Evolutionary conservation across 2,888 invertebrate species (phyloP), one percentile per base, ranked within the genome.

Genomic region (Idaea biselata): DNA sequence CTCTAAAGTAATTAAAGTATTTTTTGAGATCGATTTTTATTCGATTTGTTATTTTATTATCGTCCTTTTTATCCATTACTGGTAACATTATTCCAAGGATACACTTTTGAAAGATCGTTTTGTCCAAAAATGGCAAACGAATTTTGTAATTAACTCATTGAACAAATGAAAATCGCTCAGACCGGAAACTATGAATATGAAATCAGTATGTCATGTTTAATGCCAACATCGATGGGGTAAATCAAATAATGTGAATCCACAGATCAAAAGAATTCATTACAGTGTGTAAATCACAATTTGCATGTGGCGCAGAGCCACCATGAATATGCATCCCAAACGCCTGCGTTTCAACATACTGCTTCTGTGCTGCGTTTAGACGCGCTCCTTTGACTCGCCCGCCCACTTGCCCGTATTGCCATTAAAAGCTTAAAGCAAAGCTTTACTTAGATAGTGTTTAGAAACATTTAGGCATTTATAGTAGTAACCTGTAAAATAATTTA

Each of bases 181-280:
- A 73, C 69, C 79, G 80, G 81, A 86, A 88, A 88, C 91, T 91
- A 91, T 92, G 91, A 91, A 92, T 91, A 91, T 82, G 79, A 86
- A 91, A 90, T 88, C 72, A 84, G 81, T 82, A 81, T 82, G 87
- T 89, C 87, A 87, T 87, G 87, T 83, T 87, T 84, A 83, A 85
- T 82, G 79, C 83, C 79, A 80, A 86, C 88, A 86, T 88, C 84
- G 90, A 89, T 88, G 88, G 91, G 88, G 87, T 88, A 91, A 92
- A 91, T 91, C 92, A 91, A 91, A 92, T 91, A 25, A 91, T 91
- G 85, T 88, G 91, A 89, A 91, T 91, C 84, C 88, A 86, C 90
- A 92, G 91, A 92, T 92, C 92, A 92, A 92, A 92, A 92, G 92
- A 92, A 92, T 92, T 91, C 91, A 92, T 92, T 92, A 92, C 91